Evolutionary conservation across 2,113 vertebrate species (phyloP), one percentile per base, ranked within the genome.

Genomic region (Stomatorhinus ivindoensis): DNA sequence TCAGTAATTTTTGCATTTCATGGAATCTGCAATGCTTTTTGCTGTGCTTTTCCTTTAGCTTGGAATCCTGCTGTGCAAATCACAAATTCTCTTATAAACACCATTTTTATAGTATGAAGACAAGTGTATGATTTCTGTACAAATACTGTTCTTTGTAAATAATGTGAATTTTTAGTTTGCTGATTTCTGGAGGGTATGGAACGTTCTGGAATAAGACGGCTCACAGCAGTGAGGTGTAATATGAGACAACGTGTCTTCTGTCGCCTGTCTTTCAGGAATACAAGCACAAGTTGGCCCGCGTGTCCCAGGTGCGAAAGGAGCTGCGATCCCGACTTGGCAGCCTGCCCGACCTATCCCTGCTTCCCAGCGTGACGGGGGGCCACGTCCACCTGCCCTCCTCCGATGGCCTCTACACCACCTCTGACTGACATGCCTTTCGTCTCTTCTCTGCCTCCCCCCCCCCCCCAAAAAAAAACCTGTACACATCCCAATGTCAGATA

Each of bases 271-370:
- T 97, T 9, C 94, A 99, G 98, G 98, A 99, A 90, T 99, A 99
- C 95, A 99, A 99, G 92, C 96, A 95, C 91, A 99, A 99, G 94
- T 95, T 99, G 93, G 97, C 96, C 89, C 96, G 96, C 92, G 98
- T 99, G 91, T 97, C 98, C 92, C 96, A 98, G 92, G 98, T 99
- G 35, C 96, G 98, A 84, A 99, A 99, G 94, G 98, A 99, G 94
- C 97, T 99, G 89, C 96, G 97, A 58, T 97, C 97, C 39, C 98
- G 97, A 89, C 97, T 99, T 90, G 97, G 96, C 95, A 97, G 95
- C 94, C 97, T 99, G 53, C 97, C 98, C 84, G 97, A 97, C 92
- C 96, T 98, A 39, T 97, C 97, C 85, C 96, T 96, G 55, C 95
- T 98, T 88, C 97, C 97, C 90, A 98, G 96, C 0, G 97, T 98